phyloP scores from a whole-genome alignment of 2,888 invertebrate genomes.

The Melitaea athalia region DNA sequence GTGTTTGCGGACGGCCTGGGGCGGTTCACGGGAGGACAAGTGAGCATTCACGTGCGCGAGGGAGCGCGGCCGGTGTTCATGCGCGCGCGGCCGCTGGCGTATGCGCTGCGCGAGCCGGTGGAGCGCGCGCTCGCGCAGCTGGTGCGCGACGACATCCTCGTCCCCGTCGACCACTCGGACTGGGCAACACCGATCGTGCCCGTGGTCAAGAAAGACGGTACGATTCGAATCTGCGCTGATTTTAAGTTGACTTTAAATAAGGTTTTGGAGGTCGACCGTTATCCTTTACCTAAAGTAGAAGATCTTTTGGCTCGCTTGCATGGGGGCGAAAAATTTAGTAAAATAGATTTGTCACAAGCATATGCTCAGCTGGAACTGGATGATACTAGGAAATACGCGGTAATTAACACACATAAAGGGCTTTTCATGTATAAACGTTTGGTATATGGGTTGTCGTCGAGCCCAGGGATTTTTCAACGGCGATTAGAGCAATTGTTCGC shows the following conservation, averaged over 20 bases:
- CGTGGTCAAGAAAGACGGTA: conserved; percentile 36
- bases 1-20: conserved; percentile 16
- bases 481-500: conserved; percentile 46
- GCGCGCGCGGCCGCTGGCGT: conserved; percentile 17
- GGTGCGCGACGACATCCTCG: conserved; percentile 33
- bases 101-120: conserved; percentile 32
- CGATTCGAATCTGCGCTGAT: conserved; percentile 29
- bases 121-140: conserved; percentile 35
- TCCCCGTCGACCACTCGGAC: conserved; percentile 31
- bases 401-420: conserved; percentile 14
- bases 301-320: conserved; percentile 9
- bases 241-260: conserved; percentile 12
- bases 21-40: conserved; percentile 12
- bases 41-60: conserved; percentile 12
- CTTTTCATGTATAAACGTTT: conserved; percentile 12
- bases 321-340: not conserved
- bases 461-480: conserved; percentile 49
- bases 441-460: conserved; percentile 12
- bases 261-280: conserved; percentile 11
- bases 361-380: not conserved
- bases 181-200: conserved; percentile 37
- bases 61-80: conserved; percentile 23
- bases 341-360: not conserved
- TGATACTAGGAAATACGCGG: not conserved
- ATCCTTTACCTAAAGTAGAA: conserved; percentile 23